phyloP scores from a whole-genome alignment of 2,113 vertebrate genomes.

The Perca fluviatilis region DNA sequence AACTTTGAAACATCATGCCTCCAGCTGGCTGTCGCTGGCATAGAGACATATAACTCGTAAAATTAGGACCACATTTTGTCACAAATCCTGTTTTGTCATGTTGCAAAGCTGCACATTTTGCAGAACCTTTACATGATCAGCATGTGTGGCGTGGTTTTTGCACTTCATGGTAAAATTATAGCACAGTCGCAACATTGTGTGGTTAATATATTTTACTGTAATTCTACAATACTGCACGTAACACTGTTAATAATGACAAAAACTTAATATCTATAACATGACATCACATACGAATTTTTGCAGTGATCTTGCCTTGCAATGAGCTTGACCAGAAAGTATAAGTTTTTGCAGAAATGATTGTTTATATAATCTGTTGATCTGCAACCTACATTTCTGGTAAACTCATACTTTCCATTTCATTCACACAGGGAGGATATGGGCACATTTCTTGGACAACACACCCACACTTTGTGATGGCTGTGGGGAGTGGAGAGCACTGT shows the following conservation, averaged over 20 bases:
- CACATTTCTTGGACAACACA: conserved; percentile 79
- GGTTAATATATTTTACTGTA: background rate
- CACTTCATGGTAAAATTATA: background rate
- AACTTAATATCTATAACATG: background rate
- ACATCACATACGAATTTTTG: background rate
- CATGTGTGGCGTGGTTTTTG: background rate
- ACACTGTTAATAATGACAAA: too few relatives aligned
- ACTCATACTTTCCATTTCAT: conserved; percentile 76
- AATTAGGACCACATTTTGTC: background rate
- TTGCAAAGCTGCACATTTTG: background rate
- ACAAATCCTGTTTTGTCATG: background rate
- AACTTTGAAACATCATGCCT: too few relatives aligned
- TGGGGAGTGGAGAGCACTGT: conserved; percentile 58
- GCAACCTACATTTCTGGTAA: conserved; percentile 77
- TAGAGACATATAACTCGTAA: too few relatives aligned
- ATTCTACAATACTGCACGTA: background rate
- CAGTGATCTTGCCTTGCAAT: background rate
- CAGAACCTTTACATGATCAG: background rate
- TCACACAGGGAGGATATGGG: conserved; percentile 70
- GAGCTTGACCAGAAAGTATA: conserved; percentile 16
- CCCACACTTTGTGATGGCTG: conserved; percentile 71
- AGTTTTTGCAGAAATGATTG: conserved; percentile 50
- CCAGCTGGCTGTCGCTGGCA: too few relatives aligned
- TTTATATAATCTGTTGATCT: conserved; percentile 59
- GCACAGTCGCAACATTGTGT: background rate